Evolutionary conservation across 2,888 invertebrate genomes (phyloP).

Genomic region (Amblyjoppa fuscipennis): DNA sequence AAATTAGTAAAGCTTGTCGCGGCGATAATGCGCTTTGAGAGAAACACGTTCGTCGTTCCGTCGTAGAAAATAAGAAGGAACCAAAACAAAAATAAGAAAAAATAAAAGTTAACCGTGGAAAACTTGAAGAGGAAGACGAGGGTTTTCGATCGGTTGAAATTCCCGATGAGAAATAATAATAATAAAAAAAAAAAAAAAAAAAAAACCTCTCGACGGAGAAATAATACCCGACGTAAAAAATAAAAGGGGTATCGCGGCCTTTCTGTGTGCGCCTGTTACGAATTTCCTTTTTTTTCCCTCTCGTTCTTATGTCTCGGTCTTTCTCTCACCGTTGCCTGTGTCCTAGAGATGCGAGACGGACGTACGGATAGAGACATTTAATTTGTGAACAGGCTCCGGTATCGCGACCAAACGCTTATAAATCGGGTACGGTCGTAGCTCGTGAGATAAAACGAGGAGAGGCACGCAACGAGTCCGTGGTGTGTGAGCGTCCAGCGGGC

Average conservation of each 20-base stretch:
- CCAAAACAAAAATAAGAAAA: conserved; percentile 8
- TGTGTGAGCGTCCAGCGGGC: conserved; percentile 31
- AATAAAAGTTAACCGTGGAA: background rate
- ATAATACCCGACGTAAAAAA: conserved; percentile 56
- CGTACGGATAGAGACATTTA: conserved; percentile 81
- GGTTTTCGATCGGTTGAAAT: background rate
- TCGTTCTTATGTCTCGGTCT: conserved; percentile 14
- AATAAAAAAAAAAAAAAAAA: conserved; percentile 13
- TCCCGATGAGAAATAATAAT: conserved; percentile 29
- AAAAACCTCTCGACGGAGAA: conserved; percentile 25
- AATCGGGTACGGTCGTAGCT: conserved; percentile 81
- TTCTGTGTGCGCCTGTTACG: conserved; percentile 2
- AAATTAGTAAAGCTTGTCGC: conserved; percentile 77
- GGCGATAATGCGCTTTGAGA: conserved; percentile 76
- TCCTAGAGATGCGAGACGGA: conserved; percentile 65
- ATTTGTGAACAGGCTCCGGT: conserved; percentile 81
- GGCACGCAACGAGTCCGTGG: conserved; percentile 61
- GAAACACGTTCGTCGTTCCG: conserved; percentile 67
- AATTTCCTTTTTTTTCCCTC: conserved; percentile 31
- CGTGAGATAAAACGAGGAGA: conserved; percentile 77
- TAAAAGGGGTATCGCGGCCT: conserved; percentile 51
- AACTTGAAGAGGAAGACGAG: background rate
- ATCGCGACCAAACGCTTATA: conserved; percentile 82
- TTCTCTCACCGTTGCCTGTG: conserved; percentile 42
- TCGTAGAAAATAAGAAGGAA: conserved; percentile 30